Base-by-base conservation (phyloP, 2,113 vertebrate genomes). In the Regulus satrapa region DNA sequence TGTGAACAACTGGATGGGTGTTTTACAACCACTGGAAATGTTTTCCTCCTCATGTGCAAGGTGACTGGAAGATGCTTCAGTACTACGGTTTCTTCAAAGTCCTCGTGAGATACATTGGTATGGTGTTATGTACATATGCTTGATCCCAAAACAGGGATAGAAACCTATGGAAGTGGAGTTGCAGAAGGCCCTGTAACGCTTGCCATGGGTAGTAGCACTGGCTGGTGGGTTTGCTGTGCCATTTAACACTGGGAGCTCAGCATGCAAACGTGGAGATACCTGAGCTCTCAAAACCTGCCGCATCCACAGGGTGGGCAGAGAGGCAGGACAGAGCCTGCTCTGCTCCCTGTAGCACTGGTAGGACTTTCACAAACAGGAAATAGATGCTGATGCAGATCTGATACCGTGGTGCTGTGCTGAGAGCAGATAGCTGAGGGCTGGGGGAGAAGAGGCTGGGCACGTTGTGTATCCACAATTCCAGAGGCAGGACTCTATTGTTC, bases 401-500 rank as follows among this genome's bases (percentile, higher is more conserved):
- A 59, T 62, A 25, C 9, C 1, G 0, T 1, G 19, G 84, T 45
- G 67, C 88, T 76, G 63, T 90, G 94, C 82, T 75, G 75, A 17
- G 48, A 86, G 72, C 85, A 83, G 88, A 88, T 46, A 93, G 40
- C 85, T 7, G n/a, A 32, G 48, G 31, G 34, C 49, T 63, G 71
- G 63, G n/a, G 88, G 54, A 92, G 43, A 58, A 83, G 82, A 58
- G 75, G 58, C 4, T 62, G 90, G 90, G 90, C 79, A 73, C 0
- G 1, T 18, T 25, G 58, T 46, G 21, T 64, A 8, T 88, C 58
- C 92, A 51, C 6, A 17, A 41, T 52, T 84, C 59, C 66, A 97
- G 85, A 96, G 63, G 81, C 87, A 92, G 90, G 87, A 94, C 95
- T 96, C 95, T 95, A 95, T 97, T 98, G 97, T 98, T 97, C 94